Conservation (phyloP, 1,140 invertebrate species). For the Lordiphosa mommai region DNA sequence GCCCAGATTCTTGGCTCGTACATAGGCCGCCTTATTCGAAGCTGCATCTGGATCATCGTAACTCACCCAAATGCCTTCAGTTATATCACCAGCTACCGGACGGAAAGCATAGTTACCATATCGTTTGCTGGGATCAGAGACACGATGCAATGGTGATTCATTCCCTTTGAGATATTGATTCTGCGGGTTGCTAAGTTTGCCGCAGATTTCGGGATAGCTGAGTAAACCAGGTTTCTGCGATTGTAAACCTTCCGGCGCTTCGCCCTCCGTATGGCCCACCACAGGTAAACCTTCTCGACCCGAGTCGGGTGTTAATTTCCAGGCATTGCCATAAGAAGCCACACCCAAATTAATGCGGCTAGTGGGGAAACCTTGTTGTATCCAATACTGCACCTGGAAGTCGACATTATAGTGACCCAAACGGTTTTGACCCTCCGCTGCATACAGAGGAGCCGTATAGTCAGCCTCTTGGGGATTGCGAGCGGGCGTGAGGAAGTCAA, state of each 20-base stretch:
- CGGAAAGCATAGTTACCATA: conserved; percentile 88
- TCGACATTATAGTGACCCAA: conserved; percentile 85
- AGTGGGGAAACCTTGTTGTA: conserved; percentile 83
- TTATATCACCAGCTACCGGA: conserved; percentile 83
- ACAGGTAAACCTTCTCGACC: conserved; percentile 88
- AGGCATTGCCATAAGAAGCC: conserved; percentile 90
- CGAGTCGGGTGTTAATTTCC: conserved; percentile 87
- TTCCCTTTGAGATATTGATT: conserved; percentile 83
- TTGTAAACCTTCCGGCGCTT: conserved; percentile 84
- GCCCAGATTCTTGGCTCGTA: conserved; percentile 86
- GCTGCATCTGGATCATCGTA: conserved; percentile 94
- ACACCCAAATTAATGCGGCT: conserved; percentile 91
- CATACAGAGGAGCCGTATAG: conserved; percentile 86
- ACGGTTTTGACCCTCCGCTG: conserved; percentile 82
- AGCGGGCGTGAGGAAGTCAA: conserved; percentile 88
- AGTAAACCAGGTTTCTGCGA: conserved; percentile 87
- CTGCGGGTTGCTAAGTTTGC: conserved; percentile 84
- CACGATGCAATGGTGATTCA: conserved; percentile 84
- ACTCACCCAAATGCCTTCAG: conserved; percentile 92
- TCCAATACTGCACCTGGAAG: conserved; percentile 83
- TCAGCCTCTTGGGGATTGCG: conserved; percentile 88
- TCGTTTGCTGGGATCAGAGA: conserved; percentile 87
- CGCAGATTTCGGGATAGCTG: conserved; percentile 90
- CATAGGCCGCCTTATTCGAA: conserved; percentile 89
- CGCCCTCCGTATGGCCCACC: conserved; percentile 83